A percentile compares a stretch with the other conserved stretches of the same genome.
These are phyloP conservation scores for Drosophila mercatorum DNA, from an alignment of 2,888 invertebrate genomes.

Conservation along the genomic window DNA sequence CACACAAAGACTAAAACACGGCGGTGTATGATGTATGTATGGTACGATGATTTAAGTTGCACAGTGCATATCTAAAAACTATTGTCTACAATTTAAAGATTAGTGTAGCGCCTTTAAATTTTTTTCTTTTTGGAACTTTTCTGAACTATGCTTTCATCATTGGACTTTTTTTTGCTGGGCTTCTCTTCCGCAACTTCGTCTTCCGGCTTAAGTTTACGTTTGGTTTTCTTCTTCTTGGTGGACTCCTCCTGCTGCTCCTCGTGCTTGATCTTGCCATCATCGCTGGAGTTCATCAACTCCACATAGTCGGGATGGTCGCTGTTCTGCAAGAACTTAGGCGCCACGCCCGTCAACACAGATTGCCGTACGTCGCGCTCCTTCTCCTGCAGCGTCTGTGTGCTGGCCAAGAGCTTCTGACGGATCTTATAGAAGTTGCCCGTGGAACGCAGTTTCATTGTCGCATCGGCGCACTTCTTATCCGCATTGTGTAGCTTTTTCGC, in stretches of 20 bases:
- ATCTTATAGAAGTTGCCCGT: constrained; percentile 56
- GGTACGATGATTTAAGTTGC: no score
- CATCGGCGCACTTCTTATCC: constrained; percentile 9
- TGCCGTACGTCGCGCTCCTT: constrained; percentile 61
- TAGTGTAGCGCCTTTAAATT: constrained; percentile 2
- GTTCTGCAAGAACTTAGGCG: constrained; percentile 48
- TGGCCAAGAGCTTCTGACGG: constrained; percentile 37
- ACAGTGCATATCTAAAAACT: background rate
- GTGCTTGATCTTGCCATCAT: background rate
- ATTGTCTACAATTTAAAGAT: background rate
- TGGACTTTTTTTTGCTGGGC: background rate
- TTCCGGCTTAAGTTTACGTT: background rate
- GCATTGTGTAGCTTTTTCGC: constrained; percentile 28
- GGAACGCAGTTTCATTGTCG: background rate
- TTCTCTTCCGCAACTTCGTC: background rate
- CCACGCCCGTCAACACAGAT: constrained; percentile 63
- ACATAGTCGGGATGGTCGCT: constrained; percentile 12
- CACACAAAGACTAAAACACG: no score
- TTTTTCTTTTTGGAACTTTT: background rate
- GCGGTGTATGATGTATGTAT: no score
- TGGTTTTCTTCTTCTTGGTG: constrained; percentile 1
- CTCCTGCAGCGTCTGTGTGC: constrained; percentile 52
- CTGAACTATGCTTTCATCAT: no score
- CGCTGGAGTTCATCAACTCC: background rate
- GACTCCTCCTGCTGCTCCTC: background rate